phyloP scores from a whole-genome alignment of 2,113 vertebrate species.

The Kryptolebias marmoratus region DNA sequence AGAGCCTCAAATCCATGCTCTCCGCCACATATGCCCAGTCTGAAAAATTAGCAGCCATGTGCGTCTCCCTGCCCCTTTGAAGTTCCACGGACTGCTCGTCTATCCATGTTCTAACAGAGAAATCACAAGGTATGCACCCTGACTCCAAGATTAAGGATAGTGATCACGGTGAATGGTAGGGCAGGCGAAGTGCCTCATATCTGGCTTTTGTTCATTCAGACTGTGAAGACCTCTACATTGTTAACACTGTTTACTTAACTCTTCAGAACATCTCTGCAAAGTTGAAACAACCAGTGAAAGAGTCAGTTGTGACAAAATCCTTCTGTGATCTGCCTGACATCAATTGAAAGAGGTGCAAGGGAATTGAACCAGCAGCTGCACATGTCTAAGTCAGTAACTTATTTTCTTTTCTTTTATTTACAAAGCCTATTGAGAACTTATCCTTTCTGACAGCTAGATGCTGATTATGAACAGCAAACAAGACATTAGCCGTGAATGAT shows the following conservation, averaged over 20 bases:
- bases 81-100: slow-evolving; percentile 68
- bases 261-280: slow-evolving; percentile 66
- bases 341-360: slow-evolving; percentile 36
- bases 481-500: slow-evolving; percentile 10
- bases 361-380: slow-evolving; percentile 34
- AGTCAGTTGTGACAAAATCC: slow-evolving; percentile 62
- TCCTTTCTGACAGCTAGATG: slow-evolving; percentile 8
- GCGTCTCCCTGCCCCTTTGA: slow-evolving; percentile 84
- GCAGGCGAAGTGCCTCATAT: slow-evolving; percentile 43
- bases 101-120: slow-evolving; percentile 77
- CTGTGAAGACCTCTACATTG: slow-evolving; percentile 63
- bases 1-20: slow-evolving; percentile 85
- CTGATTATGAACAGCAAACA: slow-evolving; percentile 23
- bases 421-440: background rate
- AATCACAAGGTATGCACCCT: slow-evolving; percentile 86
- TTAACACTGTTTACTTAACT: slow-evolving; percentile 76
- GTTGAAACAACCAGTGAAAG: slow-evolving; percentile 67
- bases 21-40: slow-evolving; percentile 82
- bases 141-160: slow-evolving; percentile 80
- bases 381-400: slow-evolving; percentile 8
- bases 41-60: slow-evolving; percentile 83
- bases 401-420: slow-evolving; percentile 21
- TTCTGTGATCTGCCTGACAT: slow-evolving; percentile 61
- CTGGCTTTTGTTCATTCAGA: slow-evolving; percentile 66
- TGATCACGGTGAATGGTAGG: slow-evolving; percentile 75